A percentile compares a stretch with the other conserved stretches of the same genome.
Evolutionary conservation across 2,113 vertebrate genomes (phyloP).

Genomic region (Lagopus muta): DNA sequence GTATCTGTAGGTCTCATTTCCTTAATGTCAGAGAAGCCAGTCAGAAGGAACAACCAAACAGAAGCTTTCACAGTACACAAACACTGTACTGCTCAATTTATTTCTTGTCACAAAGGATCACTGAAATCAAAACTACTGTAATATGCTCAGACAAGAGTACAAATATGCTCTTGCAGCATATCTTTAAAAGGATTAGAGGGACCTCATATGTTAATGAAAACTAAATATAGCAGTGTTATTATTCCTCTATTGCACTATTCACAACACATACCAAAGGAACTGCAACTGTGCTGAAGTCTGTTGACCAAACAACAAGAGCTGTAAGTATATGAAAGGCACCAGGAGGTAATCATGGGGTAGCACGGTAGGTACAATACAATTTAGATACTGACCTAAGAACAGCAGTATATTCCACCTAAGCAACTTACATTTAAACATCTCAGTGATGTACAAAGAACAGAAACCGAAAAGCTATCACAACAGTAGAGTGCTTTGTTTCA

Average conservation of each 20-base stretch:
- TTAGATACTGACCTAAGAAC: not conserved
- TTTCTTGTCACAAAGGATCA: constrained; percentile 32
- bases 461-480: not conserved
- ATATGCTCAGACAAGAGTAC: constrained; percentile 10
- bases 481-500: not conserved
- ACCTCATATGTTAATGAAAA: constrained; percentile 16
- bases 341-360: not conserved
- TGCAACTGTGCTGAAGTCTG: not conserved
- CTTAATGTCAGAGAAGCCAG: not conserved
- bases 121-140: constrained; percentile 7
- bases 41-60: not conserved
- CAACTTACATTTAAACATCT: not conserved
- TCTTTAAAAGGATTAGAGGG: constrained; percentile 31
- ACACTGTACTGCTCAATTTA: not conserved
- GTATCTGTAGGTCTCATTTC: not conserved
- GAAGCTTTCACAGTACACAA: not conserved
- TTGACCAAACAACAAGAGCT: constrained; percentile 23
- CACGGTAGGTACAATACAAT: not conserved
- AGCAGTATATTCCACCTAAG: not conserved
- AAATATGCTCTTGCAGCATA: not conserved
- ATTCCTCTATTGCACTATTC: constrained; percentile 45
- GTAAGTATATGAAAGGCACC: not conserved
- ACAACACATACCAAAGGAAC: constrained; percentile 2
- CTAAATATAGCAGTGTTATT: constrained; percentile 44
- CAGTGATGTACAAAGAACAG: not conserved